Percentiles rank a stretch among this genome's conserved stretches.
These are phyloP conservation scores for Phyllostomus hastatus DNA, from an alignment of 2,113 vertebrate genomes.

Conservation along the genomic window DNA sequence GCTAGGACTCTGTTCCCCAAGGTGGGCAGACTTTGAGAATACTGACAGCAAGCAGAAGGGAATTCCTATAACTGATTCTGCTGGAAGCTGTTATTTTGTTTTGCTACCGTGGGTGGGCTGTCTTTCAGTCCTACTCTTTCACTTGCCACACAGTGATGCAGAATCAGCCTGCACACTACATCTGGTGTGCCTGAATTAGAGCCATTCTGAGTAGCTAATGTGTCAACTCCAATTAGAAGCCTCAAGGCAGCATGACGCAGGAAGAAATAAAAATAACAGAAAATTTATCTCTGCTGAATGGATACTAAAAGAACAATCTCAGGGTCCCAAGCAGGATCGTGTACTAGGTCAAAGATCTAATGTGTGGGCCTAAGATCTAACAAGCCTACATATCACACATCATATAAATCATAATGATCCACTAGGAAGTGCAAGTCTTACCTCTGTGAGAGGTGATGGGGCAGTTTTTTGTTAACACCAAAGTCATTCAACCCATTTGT, in stretches of 20 bases:
- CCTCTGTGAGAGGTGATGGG: background rate
- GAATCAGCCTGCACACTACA: background rate
- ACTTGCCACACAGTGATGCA: background rate
- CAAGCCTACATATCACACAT: background rate
- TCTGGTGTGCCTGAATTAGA: background rate
- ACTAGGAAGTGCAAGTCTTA: background rate
- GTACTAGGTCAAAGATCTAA: background rate
- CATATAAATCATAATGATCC: background rate
- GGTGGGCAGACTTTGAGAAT: background rate
- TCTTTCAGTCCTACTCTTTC: background rate
- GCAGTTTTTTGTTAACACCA: background rate
- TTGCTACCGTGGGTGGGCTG: background rate
- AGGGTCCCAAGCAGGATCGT: background rate
- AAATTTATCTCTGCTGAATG: background rate
- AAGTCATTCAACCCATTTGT: background rate
- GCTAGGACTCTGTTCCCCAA: no score
- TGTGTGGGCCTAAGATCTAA: background rate
- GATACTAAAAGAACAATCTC: background rate
- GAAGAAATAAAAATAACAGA: background rate
- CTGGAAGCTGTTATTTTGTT: background rate
- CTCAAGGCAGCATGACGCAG: background rate
- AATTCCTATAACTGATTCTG: background rate
- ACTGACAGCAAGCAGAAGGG: no score
- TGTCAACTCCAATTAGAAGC: background rate
- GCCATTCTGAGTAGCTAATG: background rate